Base-by-base conservation (phyloP, 2,113 vertebrate genomes). In the Casuarius casuarius region DNA sequence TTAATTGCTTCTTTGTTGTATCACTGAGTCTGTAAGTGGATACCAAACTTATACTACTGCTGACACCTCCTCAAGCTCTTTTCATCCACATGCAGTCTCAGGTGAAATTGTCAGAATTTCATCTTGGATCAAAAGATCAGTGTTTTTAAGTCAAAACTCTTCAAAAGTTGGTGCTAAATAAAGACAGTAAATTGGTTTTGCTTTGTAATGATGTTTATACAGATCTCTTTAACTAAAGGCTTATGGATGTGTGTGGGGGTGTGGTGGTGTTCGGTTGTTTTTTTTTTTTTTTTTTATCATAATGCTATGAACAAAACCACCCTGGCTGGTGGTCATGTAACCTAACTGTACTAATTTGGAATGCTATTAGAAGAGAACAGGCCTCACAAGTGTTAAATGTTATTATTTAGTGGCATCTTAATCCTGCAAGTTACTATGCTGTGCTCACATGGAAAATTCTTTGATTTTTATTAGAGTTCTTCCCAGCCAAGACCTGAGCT, bases 91-190 rank as follows among this genome's bases (percentile, higher is more conserved):
- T 12, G 5, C 12, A 38, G 2, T 52, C 11, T 25, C 5, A 28
- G 63, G 28, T 68, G 40, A 67, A 35, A 76, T 19, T 88, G 48
- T 29, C 26, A 52, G 65, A 58, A 44, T 66, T 77, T 66, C 7
- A 16, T 18, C 9, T 72, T 4, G 1, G 35, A 68, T 75, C 14
- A 94, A 86, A 35, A 72, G 23, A 52, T 74, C 70, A 65, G 29
- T 78, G 40, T 9, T 54, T 85, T 87, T 44, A 77, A 73, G 48
- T 87, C 44, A 82, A 90, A 95, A 70, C 18, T 67, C 92, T 58
- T 85, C 17, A 48, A 71, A 88, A 42, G 7, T 65, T 59, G 7
- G 12, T 85, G 10, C 25, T 84, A 88, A 85, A 72, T 91, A 90
- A 84, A 78, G 63, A 46, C 62, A 84, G 56, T 77, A 74, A 91